Evolutionary conservation across 1,140 invertebrate genomes (phyloP), one percentile per base, ranked within the genome.

Genomic region (Coelopa frigida): DNA sequence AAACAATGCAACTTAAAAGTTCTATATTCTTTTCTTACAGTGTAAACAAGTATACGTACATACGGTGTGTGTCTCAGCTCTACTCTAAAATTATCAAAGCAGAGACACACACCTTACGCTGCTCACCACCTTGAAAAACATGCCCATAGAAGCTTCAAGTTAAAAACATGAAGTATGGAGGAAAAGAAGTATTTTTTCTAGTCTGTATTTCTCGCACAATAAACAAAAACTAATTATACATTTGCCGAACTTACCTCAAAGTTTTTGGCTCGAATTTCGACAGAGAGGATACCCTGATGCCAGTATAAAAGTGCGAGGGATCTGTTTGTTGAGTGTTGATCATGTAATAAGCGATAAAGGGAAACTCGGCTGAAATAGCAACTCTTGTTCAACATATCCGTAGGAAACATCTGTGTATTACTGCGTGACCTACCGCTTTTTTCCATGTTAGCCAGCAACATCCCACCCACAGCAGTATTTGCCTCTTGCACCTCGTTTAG

Each of bases 341-440:
- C 53, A 92, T 77, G 70, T 91, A 90, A 60, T 91, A 89, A 2
- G 86, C 80, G 71, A 94, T 92, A 72, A 91, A 91, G 4, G 89
- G 89, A 63, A 91, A 92, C 57, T 91, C 87, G 35, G 87, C 87
- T 88, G 66, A 7, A 73, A 77, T 27, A 24, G 37, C 8, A 37
- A 44, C 5, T 3, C 14, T n/a, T 10, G 31, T 42, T 29, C n/a
- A 44, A 21, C 35, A 2, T 5, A 11, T 15, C 10, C 8, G n/a
- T 10, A 29, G 35, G 5, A 37, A 27, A 42, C 2, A n/a, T 31
- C 17, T 11, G 10, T 14, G 27, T 38, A n/a, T 15, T 37, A n/a
- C 8, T 43, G 11, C 3, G n/a, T 20, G n/a, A 48, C 59, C 72
- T 73, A 87, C 85, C 77, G 66, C 86, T 85, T 62, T 83, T 83